These are phyloP conservation scores for Pelodiscus sinensis DNA, from an alignment of 2,113 vertebrate species.

Conservation along the genomic window DNA sequence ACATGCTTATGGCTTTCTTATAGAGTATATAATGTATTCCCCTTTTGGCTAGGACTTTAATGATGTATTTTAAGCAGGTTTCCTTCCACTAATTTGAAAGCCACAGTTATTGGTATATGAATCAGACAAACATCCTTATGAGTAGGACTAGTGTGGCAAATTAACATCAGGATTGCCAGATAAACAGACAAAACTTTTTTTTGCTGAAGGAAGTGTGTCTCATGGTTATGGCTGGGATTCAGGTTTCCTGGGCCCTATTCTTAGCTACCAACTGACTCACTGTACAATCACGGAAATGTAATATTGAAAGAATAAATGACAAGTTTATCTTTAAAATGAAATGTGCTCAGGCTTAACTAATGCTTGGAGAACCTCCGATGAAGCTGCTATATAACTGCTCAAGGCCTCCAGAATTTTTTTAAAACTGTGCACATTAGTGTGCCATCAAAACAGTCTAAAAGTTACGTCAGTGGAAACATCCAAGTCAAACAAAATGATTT, in stretches of 20 bases:
- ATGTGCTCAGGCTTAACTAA: neutral
- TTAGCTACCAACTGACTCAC: neutral
- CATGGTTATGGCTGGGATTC: neutral
- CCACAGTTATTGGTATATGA: neutral
- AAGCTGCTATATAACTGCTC: neutral
- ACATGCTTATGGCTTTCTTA: fast-evolving
- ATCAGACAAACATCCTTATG: neutral
- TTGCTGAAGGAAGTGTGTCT: neutral
- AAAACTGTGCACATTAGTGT: neutral
- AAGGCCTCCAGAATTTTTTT: slow-evolving; percentile 3
- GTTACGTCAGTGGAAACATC: neutral
- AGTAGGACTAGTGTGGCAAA: neutral
- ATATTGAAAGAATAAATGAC: too few species aligned
- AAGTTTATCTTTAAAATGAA: neutral
- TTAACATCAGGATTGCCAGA: neutral
- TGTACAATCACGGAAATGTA: neutral
- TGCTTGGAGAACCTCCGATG: neutral
- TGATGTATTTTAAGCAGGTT: neutral
- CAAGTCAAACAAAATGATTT: neutral
- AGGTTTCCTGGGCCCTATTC: fast-evolving
- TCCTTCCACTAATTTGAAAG: neutral
- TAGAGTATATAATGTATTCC: neutral
- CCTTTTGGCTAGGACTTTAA: neutral
- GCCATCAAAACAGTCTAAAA: neutral
- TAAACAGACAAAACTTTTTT: fast-evolving